A percentile compares a stretch with the other conserved stretches of the same genome.
Evolutionary conservation across 1,140 invertebrate genomes (phyloP).

Genomic region (Mylabris phalerata): DNA sequence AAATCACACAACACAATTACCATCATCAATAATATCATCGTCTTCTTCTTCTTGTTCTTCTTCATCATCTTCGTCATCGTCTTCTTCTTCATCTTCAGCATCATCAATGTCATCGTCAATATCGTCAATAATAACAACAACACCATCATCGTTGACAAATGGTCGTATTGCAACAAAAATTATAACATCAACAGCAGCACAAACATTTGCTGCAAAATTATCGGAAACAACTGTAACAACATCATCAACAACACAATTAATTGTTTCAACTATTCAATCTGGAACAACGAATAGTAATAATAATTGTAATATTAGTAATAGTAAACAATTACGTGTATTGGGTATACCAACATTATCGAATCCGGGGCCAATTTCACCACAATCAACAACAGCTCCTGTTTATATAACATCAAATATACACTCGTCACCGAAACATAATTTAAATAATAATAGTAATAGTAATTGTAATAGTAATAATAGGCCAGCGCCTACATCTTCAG

Average conservation of each 20-base stretch:
- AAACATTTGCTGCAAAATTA: slow-evolving; percentile 58
- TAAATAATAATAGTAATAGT: not conserved
- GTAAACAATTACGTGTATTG: slow-evolving; percentile 1
- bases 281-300: too few relatives aligned
- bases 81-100: too few relatives aligned
- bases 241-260: too few relatives aligned
- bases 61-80: not conserved
- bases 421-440: slow-evolving; percentile 46
- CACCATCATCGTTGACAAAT: slow-evolving; percentile 23
- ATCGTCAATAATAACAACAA: not conserved
- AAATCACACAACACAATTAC: not conserved
- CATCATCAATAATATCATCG: too few relatives aligned
- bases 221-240: slow-evolving; percentile 38
- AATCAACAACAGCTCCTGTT: slow-evolving; percentile 1
- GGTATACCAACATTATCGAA: slow-evolving; percentile 6
- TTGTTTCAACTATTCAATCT: too few relatives aligned
- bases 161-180: slow-evolving; percentile 39
- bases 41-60: too few relatives aligned
- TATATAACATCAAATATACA: slow-evolving; percentile 17
- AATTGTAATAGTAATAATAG: slow-evolving; percentile 40
- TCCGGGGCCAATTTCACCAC: slow-evolving; percentile 16
- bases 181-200: slow-evolving; percentile 44
- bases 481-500: slow-evolving; percentile 48
- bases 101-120: too few relatives aligned
- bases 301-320: too few relatives aligned